Conservation (phyloP, 2,797 vertebrate genomes). For the Momotus momota region DNA sequence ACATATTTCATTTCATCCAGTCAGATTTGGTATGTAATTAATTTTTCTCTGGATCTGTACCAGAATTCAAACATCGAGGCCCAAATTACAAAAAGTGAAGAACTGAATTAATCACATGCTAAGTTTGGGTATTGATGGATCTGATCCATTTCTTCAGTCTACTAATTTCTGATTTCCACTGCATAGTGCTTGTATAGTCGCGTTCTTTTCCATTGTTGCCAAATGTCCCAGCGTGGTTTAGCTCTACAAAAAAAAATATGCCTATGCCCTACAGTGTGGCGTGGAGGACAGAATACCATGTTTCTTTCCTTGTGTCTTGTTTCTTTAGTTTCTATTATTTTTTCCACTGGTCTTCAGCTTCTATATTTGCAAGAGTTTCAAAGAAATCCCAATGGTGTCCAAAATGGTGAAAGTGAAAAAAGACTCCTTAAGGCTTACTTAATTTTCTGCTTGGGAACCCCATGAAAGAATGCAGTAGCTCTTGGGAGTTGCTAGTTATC, state of each 20-base stretch:
- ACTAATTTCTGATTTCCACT: neutral
- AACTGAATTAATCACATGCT: neutral
- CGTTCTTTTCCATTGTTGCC: neutral
- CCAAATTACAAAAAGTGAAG: neutral
- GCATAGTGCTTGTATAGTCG: rapidly evolving
- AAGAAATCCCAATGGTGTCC: neutral
- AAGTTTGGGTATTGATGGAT: neutral
- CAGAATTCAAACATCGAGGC: neutral
- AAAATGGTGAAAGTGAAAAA: neutral
- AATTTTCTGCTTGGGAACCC: neutral
- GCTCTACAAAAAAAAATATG: neutral
- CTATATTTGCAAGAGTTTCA: neutral
- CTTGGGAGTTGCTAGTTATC: neutral
- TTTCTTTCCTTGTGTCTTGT: neutral
- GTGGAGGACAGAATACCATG: neutral
- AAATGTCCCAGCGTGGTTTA: neutral
- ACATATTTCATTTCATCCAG: neutral
- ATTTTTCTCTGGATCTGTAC: neutral
- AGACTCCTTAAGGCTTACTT: neutral
- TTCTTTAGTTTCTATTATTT: neutral
- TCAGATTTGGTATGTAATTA: neutral
- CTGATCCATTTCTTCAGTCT: neutral
- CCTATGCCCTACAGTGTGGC: neutral
- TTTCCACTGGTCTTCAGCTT: neutral
- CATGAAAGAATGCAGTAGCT: neutral